phyloP scores from a whole-genome alignment of 2,113 vertebrate species.

The Neotoma lepida region DNA sequence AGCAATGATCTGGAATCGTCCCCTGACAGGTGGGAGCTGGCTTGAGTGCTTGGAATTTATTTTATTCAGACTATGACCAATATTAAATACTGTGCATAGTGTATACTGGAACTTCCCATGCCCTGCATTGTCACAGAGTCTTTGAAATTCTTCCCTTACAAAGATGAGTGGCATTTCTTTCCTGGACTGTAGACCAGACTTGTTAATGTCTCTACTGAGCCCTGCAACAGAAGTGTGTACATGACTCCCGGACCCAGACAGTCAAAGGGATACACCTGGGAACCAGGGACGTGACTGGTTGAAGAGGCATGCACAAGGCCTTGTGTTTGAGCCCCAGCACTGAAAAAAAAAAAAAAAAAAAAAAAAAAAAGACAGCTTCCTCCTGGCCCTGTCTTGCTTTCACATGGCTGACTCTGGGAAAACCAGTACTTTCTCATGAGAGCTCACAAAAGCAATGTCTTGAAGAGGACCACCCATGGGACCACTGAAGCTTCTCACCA shows the following conservation, averaged over 20 bases:
- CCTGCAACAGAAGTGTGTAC: neutral
- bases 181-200: neutral
- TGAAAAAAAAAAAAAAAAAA: neutral
- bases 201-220: neutral
- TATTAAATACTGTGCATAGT: neutral
- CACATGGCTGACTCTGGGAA: neutral
- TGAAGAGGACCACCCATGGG: neutral
- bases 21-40: neutral
- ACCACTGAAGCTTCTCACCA: neutral
- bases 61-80: neutral
- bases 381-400: neutral
- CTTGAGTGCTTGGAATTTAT: neutral
- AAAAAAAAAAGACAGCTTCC: no score
- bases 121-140: neutral
- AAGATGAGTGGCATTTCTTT: neutral
- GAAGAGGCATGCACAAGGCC: neutral
- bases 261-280: neutral
- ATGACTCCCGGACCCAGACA: neutral
- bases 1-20: neutral
- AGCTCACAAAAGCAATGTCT: neutral
- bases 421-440: neutral
- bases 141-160: neutral
- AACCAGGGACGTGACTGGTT: neutral
- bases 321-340: neutral
- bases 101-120: neutral